Base-by-base conservation (phyloP, 2,113 vertebrate genomes). In the Corythoichthys haematopterus region DNA sequence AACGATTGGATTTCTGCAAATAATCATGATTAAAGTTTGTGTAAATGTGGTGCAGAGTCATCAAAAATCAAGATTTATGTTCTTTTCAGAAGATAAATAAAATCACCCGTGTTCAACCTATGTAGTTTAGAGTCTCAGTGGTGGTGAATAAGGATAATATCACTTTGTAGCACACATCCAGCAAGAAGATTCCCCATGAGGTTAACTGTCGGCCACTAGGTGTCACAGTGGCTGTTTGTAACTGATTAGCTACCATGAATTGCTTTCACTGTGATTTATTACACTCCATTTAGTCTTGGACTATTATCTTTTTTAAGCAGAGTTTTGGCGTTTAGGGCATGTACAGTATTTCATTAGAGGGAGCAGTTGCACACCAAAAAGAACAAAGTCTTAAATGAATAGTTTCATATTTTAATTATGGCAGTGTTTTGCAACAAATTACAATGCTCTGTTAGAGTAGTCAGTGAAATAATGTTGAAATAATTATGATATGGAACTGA, bases 181-280 rank as follows among this genome's bases (percentile, higher is more conserved):
- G 2, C 13, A 64, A 15, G 51, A 65, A 13, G 8, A 55, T 7
- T 37, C 64, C 67, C 45, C 64, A 57, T 63, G 74, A 76, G 72
- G 57, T 16, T 28, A 60, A 50, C 43, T 46, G 15, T 69, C 76
- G 81, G 76, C 87, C 88, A 87, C 88, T 85, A 88, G 88, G 79
- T 86, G 87, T 85, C 88, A 84, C 85, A 84, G 72, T 86, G 69
- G 83, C 76, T 79, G 75, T 85, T 79, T 77, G 50, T 52, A 80
- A 85, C 74, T 77, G 8, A 70, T 6, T 14, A 65, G 38, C 38
- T 20, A 35, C 14, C 1, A 37, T 14, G 13, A 13, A 4, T 48
- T 52, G 36, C 45, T 74, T 38, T 64, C 65, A 71, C 48, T 56
- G 28, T 58, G 10, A 57, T 35, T 43, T 66, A 53, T 28, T 28